These are phyloP conservation scores for Prenolepis imparis DNA, from an alignment of 2,888 invertebrate species.

Conservation along the genomic window DNA sequence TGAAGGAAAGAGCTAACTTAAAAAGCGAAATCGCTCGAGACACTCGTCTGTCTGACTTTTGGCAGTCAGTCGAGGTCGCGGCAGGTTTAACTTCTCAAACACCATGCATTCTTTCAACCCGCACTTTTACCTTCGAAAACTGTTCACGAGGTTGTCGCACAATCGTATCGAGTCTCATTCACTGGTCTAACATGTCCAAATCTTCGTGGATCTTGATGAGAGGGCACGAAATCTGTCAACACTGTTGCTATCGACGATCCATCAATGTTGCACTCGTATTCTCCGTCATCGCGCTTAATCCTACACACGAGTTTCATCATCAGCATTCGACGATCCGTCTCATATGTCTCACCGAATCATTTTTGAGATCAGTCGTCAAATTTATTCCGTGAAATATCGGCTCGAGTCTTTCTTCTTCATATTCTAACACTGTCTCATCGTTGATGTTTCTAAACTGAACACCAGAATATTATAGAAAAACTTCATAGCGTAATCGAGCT, in stretches of 20 bases:
- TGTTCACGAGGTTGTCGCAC: conserved; percentile 23
- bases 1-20: conserved; percentile 6
- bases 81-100: conserved; percentile 9
- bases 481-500: conserved; percentile 3
- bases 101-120: conserved; percentile 24
- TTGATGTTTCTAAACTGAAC: neutral
- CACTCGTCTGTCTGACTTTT: conserved; percentile 32
- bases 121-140: neutral
- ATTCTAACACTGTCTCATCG: conserved; percentile 14
- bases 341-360: conserved; percentile 5
- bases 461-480: neutral
- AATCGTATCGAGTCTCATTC: conserved; percentile 22
- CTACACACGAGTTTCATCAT: conserved; percentile 10
- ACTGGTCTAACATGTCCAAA: conserved; percentile 24
- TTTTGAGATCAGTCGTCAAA: neutral
- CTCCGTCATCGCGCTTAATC: conserved; percentile 29
- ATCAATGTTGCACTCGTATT: conserved; percentile 21
- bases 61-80: conserved; percentile 41
- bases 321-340: neutral
- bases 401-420: neutral
- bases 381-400: neutral
- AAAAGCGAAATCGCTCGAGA: conserved; percentile 19
- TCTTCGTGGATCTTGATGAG: conserved; percentile 3
- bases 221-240: conserved; percentile 4
- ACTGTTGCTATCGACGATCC: conserved; percentile 32